phyloP scores from a whole-genome alignment of 1,140 invertebrate genomes.

The Ceratitis capitata region DNA sequence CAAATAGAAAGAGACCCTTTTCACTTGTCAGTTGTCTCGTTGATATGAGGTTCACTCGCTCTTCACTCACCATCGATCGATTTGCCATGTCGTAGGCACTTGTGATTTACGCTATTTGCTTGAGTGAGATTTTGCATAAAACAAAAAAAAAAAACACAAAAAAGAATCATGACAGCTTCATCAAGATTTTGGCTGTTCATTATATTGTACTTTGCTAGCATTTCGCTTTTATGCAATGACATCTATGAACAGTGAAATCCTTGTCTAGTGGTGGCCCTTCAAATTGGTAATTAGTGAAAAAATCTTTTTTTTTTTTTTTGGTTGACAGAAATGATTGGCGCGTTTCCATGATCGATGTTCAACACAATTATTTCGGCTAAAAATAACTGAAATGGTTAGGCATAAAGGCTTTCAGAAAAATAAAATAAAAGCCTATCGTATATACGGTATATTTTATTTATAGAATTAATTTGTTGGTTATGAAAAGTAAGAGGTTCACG shows the following conservation, averaged over 20 bases:
- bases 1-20: background rate
- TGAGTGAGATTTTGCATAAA: background rate
- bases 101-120: background rate
- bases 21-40: background rate
- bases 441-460: too few relatives aligned
- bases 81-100: background rate
- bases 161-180: background rate
- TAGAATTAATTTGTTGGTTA: too few relatives aligned
- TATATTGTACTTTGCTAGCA: background rate
- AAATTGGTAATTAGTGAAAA: background rate
- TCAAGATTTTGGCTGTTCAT: background rate
- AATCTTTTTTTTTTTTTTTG: background rate
- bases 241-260: background rate
- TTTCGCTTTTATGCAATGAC: background rate
- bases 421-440: too few relatives aligned
- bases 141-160: too few relatives aligned
- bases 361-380: too few relatives aligned
- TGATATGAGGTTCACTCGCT: background rate
- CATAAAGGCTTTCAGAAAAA: too few relatives aligned
- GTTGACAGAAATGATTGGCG: background rate
- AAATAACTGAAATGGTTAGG: too few relatives aligned
- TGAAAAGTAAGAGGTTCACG: too few relatives aligned
- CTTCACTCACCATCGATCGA: background rate
- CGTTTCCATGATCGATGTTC: too few relatives aligned
- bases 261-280: background rate